Evolutionary conservation across 2,888 invertebrate genomes (phyloP), one percentile per base, ranked within the genome.

Genomic region (Erebia aethiops): DNA sequence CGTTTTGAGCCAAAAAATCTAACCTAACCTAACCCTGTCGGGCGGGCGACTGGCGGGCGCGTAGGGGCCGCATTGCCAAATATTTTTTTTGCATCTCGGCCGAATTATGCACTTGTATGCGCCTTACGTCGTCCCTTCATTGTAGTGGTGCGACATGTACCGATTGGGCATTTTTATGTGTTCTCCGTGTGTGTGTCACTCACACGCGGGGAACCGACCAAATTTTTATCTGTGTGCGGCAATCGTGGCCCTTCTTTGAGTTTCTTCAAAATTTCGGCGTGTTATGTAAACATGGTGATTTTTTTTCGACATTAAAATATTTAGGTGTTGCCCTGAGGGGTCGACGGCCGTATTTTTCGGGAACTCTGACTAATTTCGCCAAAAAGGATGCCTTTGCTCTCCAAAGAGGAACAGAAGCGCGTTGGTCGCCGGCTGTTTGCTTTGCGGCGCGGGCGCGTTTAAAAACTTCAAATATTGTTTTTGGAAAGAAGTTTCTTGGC

Each of bases 91-190:
- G 93, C 92, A 93, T 93, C 93, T 93, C 93, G 91, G 89, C 93
- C 93, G 93, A 93, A 93, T 91, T 93, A 92, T 93, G 93, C 93
- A 93, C 92, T 92, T 92, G 93, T 93, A 93, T 93, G 93, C 93
- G 92, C 89, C 92, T 92, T 93, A 91, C 92, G 92, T 91, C 89
- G 87, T 89, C 91, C 91, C 92, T 92, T 91, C 90, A 88, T 89
- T 92, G 93, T 92, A 90, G 91, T 91, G 87, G 93, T 92, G 92
- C 90, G 92, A 89, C 92, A 90, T 88, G 90, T 92, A 90, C 88
- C 82, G 89, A 92, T 88, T 88, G 89, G 87, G 85, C 88, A 91
- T 91, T 92, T 91, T 92, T 92, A 92, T 87, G 84, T 81, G 80
- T 81, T 83, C 79, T 80, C 76, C 75, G 78, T 90, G 91, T 93